Evolutionary conservation across 2,113 vertebrate species (phyloP), one percentile per base, ranked within the genome.

Genomic region (Fregetta grallaria): DNA sequence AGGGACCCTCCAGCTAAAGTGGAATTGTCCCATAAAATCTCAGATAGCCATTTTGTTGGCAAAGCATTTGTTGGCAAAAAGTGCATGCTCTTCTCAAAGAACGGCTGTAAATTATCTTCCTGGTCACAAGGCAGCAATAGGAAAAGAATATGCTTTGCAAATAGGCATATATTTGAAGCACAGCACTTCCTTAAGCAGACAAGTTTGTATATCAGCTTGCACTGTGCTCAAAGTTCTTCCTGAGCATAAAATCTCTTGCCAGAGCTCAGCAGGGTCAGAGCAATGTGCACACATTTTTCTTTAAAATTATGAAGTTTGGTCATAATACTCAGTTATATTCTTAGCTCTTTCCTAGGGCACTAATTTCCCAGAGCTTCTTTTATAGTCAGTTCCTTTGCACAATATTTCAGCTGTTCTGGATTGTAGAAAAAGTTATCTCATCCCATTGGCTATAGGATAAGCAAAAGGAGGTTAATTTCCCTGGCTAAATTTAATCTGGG

Each of bases 11-110:
- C 36, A 68, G 61, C 56, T 75, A 11, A 67, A 61, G 29, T 47
- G 32, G 62, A 91, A 65, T 47, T 68, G 53, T 47, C 49, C 34
- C 40, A 47, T 44, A 52, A 91, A 68, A 68, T 44, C 67, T 44
- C 55, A 34, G 14, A 6, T 2, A 53, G 50, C 6, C 40, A 27
- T 86, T 94, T 50, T 22, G 38, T n/a, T 71, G 58, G 44, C 53
- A 76, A 30, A 88, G 15, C 36, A 55, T 32, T 4, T n/a, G n/a
- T n/a, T n/a, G n/a, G 12, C 52, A 25, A 86, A 76, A 74, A 78
- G 32, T 12, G 11, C 32, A 72, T 0, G 0, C 15, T 61, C 7
- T 30, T 65, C 52, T 27, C 61, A 27, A 78, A 65, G 44, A 82
- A n/a, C 38, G 66, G 38, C 32, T 76, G 45, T 52, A n/a, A 72